Base-by-base conservation (phyloP, 2,888 invertebrate genomes). In the Eulithis testata region DNA sequence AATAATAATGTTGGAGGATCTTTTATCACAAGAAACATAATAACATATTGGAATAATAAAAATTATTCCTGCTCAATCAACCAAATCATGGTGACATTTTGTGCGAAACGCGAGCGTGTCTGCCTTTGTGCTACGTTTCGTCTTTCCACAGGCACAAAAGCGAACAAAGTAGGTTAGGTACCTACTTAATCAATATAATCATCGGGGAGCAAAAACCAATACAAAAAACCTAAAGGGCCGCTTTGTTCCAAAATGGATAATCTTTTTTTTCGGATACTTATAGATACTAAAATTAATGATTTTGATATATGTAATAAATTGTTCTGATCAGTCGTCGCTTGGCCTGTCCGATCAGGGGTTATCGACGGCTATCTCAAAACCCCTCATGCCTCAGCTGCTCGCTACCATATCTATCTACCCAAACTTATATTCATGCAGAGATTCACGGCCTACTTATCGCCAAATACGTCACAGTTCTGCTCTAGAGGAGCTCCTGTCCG, bases 331-430 rank as follows among this genome's bases (percentile, higher is more conserved):
- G 63, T 68, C 63, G 60, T 37, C 47, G 36, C 53, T 14, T 45
- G 53, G 52, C 54, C 55, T 60, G 65, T 52, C 65, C 60, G 14
- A 14, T 45, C 62, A 60, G 64, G 60, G 77, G 77, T 79, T 80
- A 80, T 82, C 78, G 74, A 66, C 57, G 65, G 74, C 76, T 75
- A 76, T 79, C 80, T 79, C 79, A 81, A 82, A 80, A 77, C 73
- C 76, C 69, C 76, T 72, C 73, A 78, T 77, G 76, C 65, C 74
- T 67, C 60, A 66, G 27, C 49, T 12, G 37, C 31, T 47, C 36
- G 37, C 31, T 47, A 60, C 59, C 64, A 62, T 69, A 63, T 65
- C 60, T 69, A 63, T 65, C 60, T 69, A 67, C 59, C 21, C 21
- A 21, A 49, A 27, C 51, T 45, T 14, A 72, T 70, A 75, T 76